Evolutionary conservation across 2,113 vertebrate genomes (phyloP).

Genomic region (Indri indri): DNA sequence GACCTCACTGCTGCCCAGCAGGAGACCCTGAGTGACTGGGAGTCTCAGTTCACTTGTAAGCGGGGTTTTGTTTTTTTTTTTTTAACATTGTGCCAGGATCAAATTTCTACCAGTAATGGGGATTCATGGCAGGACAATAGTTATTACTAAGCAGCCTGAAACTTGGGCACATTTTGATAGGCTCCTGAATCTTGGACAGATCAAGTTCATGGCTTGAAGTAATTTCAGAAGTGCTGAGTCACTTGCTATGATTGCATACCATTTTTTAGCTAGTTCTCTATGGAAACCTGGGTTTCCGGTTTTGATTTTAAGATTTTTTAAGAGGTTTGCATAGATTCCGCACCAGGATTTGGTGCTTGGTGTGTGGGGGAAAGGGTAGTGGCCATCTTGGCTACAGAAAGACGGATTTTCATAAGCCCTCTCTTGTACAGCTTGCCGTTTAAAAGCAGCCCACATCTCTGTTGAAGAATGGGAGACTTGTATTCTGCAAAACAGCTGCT

Average conservation of each 20-base stretch:
- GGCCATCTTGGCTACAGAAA: conserved; percentile 35
- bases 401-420: conserved; percentile 41
- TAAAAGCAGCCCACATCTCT: conserved; percentile 66
- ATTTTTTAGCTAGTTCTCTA: conserved; percentile 35
- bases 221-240: conserved; percentile 69
- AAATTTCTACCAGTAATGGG: conserved; percentile 57
- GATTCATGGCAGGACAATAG: conserved; percentile 18
- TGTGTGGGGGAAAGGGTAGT: not conserved
- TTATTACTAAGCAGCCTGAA: conserved; percentile 61
- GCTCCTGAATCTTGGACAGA: conserved; percentile 44
- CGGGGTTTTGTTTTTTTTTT: conserved; percentile 23
- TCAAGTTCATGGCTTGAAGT: conserved; percentile 57
- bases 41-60: conserved; percentile 97
- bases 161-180: conserved; percentile 49
- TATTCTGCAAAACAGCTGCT: conserved; percentile 54
- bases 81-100: conserved; percentile 53
- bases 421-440: conserved; percentile 40
- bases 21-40: conserved; percentile 96
- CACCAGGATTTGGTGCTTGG: not conserved
- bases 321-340: not conserved
- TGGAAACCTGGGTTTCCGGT: conserved; percentile 22
- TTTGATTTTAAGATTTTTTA: not conserved
- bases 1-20: conserved; percentile 93
- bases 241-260: conserved; percentile 38
- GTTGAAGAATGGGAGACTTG: conserved; percentile 65